Evolutionary conservation across 2,888 invertebrate species (phyloP), one percentile per base, ranked within the genome.

Genomic region (Endotricha flammealis): DNA sequence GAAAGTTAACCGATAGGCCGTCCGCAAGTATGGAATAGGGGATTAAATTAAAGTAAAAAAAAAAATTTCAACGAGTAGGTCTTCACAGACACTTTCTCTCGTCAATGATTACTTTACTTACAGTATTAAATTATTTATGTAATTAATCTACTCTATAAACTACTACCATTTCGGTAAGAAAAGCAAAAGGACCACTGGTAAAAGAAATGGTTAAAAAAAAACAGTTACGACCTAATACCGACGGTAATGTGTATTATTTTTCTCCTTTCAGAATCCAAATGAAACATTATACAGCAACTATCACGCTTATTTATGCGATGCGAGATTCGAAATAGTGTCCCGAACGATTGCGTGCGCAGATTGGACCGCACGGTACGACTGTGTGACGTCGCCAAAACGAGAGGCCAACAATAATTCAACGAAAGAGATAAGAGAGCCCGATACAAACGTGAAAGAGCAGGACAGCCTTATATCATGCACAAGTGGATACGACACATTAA

Each of bases 261-360:
- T 32, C 27, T 36, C 6, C 3, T 55, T 69, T 39, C 59, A 85
- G 85, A 87, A 89, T 25, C 81, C 86, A 42, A 82, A 83, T 63
- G 93, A 93, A 46, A 93, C 92, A 38, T 71, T 95, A 42, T 93
- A 91, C 63, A 92, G 92, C 17, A 94, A 94, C 72, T 93, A 93
- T 71, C 93, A 94, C 77, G 93, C 94, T 0, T 97, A 97, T 76
- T 85, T 98, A 16, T 92, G 92, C 62, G 95, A 95, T 69, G 96
- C 97, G 0, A 89, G 94, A 45, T 90, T 90, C 60, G 92, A 92
- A 66, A 93, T 97, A 35, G 88, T 90, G 13, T 88, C 91, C 5
- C 93, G 95, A 60, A 89, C 91, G 25, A 76, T 89, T 16, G 94
- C 95, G 0, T 96, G 96, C 66, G 68, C 81, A 0, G 86, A 87